Percentiles rank a stretch among this genome's conserved stretches.
Evolutionary conservation across 2,888 invertebrate species (phyloP).

Genomic region (Drosophila peninsularis): DNA sequence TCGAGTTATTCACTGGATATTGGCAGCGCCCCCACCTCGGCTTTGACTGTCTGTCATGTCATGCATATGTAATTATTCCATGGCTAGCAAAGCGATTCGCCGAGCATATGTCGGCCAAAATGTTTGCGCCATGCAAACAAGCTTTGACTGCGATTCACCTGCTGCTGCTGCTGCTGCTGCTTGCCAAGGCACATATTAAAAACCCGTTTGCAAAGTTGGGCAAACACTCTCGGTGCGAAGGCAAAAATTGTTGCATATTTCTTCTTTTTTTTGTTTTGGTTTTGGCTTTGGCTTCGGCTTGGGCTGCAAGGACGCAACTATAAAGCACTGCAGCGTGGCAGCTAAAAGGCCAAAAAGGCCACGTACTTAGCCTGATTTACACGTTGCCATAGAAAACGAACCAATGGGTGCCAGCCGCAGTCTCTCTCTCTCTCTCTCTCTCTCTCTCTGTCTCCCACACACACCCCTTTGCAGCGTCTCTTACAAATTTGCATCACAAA

Average conservation of each 20-base stretch:
- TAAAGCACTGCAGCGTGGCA: conserved; percentile 50
- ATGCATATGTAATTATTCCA: conserved; percentile 77
- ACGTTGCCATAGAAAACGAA: conserved; percentile 67
- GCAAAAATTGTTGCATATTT: conserved; percentile 76
- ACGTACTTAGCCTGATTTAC: conserved; percentile 80
- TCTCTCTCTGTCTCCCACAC: neutral
- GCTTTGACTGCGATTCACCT: conserved; percentile 68
- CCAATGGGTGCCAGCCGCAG: conserved; percentile 12
- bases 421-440: no score
- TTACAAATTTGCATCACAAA: conserved; percentile 75
- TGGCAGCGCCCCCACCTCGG: conserved; percentile 67
- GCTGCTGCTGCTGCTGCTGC: conserved; percentile 21
- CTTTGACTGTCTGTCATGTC: conserved; percentile 58
- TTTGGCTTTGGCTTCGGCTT: conserved; percentile 1
- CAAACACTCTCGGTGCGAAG: conserved; percentile 52
- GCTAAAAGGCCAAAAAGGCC: conserved; percentile 76
- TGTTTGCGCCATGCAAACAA: conserved; percentile 72
- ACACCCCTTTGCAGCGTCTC: conserved; percentile 26
- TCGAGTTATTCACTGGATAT: conserved; percentile 38
- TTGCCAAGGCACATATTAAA: conserved; percentile 44
- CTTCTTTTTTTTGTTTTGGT: conserved; percentile 18
- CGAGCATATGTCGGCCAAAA: conserved; percentile 64
- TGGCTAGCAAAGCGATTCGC: conserved; percentile 64
- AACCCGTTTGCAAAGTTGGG: conserved; percentile 46
- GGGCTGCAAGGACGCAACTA: conserved; percentile 23